phyloP scores from a whole-genome alignment of 2,888 invertebrate species.

The Blera fallax region DNA sequence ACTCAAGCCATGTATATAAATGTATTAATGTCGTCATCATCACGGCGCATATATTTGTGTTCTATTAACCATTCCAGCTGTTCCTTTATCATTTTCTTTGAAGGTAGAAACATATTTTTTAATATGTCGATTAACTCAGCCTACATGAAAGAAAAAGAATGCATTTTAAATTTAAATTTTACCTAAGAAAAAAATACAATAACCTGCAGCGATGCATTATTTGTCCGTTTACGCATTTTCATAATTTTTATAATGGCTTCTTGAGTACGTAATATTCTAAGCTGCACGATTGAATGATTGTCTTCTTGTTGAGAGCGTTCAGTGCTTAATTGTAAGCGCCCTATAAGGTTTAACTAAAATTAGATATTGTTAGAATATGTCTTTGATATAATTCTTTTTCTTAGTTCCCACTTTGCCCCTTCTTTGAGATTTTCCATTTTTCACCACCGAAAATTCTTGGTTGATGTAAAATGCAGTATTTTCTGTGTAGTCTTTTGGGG shows the following conservation, averaged over 20 bases:
- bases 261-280: constrained; percentile 95
- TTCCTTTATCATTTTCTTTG: constrained; percentile 99
- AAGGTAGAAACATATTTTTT: constrained; percentile 99
- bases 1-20: constrained; percentile 97
- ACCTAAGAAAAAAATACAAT: constrained; percentile 50
- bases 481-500: constrained; percentile 96
- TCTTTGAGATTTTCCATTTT: constrained; percentile 96
- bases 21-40: constrained; percentile 98
- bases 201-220: constrained; percentile 95
- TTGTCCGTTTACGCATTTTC: constrained; percentile 97
- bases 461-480: constrained; percentile 97
- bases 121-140: constrained; percentile 98
- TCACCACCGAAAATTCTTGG: constrained; percentile 96
- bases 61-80: constrained; percentile 99
- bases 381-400: background rate
- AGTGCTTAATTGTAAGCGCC: constrained; percentile 96
- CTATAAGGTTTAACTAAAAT: constrained; percentile 92
- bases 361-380: background rate
- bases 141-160: constrained; percentile 79
- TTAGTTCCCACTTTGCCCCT: constrained; percentile 89
- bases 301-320: constrained; percentile 98
- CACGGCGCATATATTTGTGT: constrained; percentile 98
- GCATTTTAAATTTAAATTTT: background rate
- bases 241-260: constrained; percentile 99
- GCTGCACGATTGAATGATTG: constrained; percentile 98